Evolutionary conservation across 2,113 vertebrate genomes (phyloP), one percentile per base, ranked within the genome.

Genomic region (Antechinus stuartii): DNA sequence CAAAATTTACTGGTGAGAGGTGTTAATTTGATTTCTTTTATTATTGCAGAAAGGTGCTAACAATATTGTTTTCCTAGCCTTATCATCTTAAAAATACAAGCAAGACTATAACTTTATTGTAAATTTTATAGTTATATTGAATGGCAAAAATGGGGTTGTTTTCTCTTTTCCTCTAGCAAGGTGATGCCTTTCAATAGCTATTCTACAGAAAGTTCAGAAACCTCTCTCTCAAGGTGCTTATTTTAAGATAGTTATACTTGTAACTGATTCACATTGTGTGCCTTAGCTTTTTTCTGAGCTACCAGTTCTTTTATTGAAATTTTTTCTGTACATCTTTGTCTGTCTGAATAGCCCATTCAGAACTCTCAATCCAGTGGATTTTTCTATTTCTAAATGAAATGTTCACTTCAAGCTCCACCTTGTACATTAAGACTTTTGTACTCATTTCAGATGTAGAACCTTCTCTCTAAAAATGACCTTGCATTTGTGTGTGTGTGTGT

Each of bases 321-420:
- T 56, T 9, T n/a, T 76, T 55, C 3, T 91, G 6, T 84, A 49
- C 91, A 84, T 91, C 94, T 96, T 92, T 54, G 90, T 95, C 46
- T 57, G 46, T 89, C 30, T 54, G 56, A 94, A 90, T 54, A 50
- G 47, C 50, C 56, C 35, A 95, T 94, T 93, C 47, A 55, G 9
- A 27, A 91, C 91, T 8, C 26, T 90, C 91, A 94, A n/a, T 68
- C 49, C 55, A 68, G 11, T 55, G 9, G 2, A 47, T 3, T 26
- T 56, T 92, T 92, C 89, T 91, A 93, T 96, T 91, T 92, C 91
- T 22, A 94, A 56, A 23, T 84, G 68, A 84, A n/a, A 84, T 84
- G n/a, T n/a, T 84, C 68, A 42, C 16, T 35, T 42, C 19, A 76
- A 22, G 16, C 35, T 76, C 68, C 14, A 76, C 35, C 68, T 76